Conservation (phyloP, 2,888 invertebrate species). For the Nomada ferruginata region DNA sequence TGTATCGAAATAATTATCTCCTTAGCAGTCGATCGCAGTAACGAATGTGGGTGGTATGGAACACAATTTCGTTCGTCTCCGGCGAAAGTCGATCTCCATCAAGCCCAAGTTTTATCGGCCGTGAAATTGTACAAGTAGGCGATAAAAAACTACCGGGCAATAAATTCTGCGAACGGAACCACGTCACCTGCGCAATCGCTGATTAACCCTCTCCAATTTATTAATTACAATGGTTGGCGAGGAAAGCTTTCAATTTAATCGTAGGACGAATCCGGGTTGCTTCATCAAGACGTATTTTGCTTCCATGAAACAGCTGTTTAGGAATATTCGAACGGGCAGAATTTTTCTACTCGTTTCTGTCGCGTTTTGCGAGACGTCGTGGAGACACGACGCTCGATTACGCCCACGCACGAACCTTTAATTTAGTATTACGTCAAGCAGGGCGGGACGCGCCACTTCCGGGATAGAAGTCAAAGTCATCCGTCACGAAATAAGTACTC, state of each 20-base stretch:
- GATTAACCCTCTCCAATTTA: slow-evolving; percentile 25
- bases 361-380: slow-evolving; percentile 13
- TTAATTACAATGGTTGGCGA: slow-evolving; percentile 9
- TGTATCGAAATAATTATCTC: slow-evolving; percentile 30
- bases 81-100: slow-evolving; percentile 52
- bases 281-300: slow-evolving; percentile 11
- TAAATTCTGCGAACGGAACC: slow-evolving; percentile 22
- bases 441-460: slow-evolving; percentile 60
- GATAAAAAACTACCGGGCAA: slow-evolving; percentile 34
- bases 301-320: slow-evolving; percentile 1
- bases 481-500: slow-evolving; percentile 8
- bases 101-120: slow-evolving; percentile 57
- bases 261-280: not conserved
- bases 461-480: slow-evolving; percentile 67
- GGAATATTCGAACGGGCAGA: not conserved
- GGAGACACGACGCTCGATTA: slow-evolving; percentile 25
- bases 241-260: slow-evolving; percentile 27
- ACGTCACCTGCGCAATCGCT: not conserved
- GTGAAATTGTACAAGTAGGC: slow-evolving; percentile 34
- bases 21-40: slow-evolving; percentile 18
- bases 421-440: slow-evolving; percentile 60
- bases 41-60: not conserved
- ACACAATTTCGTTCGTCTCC: slow-evolving; percentile 14
- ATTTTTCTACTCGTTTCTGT: not conserved
- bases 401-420: slow-evolving; percentile 48